A percentile compares a stretch with the other conserved stretches of the same genome.
These are phyloP conservation scores for Nymphalis io DNA, from an alignment of 1,140 invertebrate species.

Conservation along the genomic window DNA sequence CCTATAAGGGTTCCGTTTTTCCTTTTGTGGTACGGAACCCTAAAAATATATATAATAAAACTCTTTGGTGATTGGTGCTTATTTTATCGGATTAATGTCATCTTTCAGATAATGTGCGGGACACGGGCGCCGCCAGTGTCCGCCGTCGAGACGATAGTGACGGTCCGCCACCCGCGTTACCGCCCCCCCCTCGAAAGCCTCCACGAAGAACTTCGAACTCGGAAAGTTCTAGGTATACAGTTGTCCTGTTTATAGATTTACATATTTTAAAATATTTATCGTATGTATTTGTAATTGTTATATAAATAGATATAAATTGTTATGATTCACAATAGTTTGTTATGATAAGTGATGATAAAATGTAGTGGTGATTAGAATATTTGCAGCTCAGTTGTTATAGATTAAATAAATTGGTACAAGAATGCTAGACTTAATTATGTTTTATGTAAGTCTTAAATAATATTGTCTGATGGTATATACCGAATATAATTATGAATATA, in stretches of 20 bases:
- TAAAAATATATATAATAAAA: not conserved
- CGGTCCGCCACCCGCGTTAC: conserved; percentile 70
- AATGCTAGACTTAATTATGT: not conserved
- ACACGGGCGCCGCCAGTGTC: conserved; percentile 50
- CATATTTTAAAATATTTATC: not conserved
- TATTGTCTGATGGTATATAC: no score
- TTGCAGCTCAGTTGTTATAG: not conserved
- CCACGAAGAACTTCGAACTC: conserved; percentile 65
- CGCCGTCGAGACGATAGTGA: conserved; percentile 63
- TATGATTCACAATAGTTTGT: not conserved
- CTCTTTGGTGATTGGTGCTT: conserved; percentile 9
- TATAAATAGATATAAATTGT: not conserved
- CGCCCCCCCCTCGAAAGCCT: conserved; percentile 79
- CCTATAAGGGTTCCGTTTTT: no score
- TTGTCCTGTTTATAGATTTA: no score
- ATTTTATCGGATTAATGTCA: conserved; percentile 26
- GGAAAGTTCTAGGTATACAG: conserved; percentile 55
- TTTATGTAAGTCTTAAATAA: no score
- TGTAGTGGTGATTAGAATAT: conserved; percentile 2
- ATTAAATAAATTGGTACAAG: not conserved
- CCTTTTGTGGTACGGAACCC: no score
- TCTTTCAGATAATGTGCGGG: conserved; percentile 63
- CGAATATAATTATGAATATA: not conserved
- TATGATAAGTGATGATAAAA: conserved; percentile 9
- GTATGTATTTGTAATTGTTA: not conserved